Percentiles rank a stretch among this genome's conserved stretches.
Conservation (phyloP, 2,113 vertebrate species). For the Protobothrops flavoviridis region DNA sequence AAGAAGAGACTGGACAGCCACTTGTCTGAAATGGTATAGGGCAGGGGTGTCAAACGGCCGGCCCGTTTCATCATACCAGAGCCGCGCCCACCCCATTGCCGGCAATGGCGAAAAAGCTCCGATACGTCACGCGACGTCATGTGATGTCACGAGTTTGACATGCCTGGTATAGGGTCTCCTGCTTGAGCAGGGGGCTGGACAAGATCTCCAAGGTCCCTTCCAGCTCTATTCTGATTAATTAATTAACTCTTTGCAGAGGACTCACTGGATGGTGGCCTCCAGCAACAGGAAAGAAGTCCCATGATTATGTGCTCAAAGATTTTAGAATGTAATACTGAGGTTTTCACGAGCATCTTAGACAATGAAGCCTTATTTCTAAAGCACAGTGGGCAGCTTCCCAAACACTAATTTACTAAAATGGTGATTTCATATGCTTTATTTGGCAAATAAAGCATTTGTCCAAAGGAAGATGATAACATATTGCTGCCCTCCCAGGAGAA, state of each 20-base stretch:
- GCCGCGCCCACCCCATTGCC: no score
- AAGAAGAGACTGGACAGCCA: no score
- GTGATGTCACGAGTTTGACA: no score
- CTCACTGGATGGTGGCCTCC: not conserved
- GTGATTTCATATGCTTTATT: not conserved
- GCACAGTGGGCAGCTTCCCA: not conserved
- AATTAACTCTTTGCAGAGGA: not conserved
- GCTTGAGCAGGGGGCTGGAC: no score
- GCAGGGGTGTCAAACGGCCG: no score
- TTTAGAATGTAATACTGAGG: not conserved
- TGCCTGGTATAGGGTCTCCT: no score
- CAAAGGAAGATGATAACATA: not conserved
- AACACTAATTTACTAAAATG: not conserved
- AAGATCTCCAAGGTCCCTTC: no score
- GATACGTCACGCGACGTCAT: no score
- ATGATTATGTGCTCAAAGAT: not conserved
- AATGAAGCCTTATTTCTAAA: not conserved
- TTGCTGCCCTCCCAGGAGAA: not conserved
- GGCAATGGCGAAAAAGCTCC: no score
- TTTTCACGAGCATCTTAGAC: not conserved
- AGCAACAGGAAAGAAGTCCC: not conserved
- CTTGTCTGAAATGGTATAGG: no score
- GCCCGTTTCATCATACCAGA: no score
- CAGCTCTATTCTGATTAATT: no score
- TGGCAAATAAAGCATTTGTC: not conserved